These are phyloP conservation scores for Plecturocebus donacophilus DNA, from an alignment of 2,113 vertebrate species.

Conservation along the genomic window DNA sequence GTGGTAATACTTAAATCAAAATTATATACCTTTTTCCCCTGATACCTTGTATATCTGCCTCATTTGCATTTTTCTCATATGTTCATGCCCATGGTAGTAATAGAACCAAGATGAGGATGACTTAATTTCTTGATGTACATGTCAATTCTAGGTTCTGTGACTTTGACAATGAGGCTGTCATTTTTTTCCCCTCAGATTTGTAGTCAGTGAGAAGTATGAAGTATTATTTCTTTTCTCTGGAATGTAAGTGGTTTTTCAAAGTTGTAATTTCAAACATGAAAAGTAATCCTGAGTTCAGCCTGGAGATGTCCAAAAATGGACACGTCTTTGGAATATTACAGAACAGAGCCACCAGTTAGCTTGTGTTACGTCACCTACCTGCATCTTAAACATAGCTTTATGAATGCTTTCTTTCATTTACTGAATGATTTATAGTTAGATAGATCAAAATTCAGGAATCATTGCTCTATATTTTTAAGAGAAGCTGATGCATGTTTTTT, in stretches of 20 bases:
- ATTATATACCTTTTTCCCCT: not conserved
- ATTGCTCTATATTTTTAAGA: not conserved
- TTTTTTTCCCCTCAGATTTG: not conserved
- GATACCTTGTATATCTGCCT: not conserved
- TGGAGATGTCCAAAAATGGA: not conserved
- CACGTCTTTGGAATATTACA: not conserved
- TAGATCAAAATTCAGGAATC: not conserved
- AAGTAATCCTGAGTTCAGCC: not conserved
- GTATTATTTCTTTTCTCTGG: not conserved
- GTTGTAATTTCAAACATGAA: not conserved
- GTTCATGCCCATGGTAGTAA: slow-evolving; percentile 9
- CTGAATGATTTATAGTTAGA: not conserved
- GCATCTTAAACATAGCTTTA: not conserved
- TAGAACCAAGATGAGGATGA: slow-evolving; percentile 41
- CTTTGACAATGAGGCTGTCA: not conserved
- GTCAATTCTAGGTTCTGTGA: not conserved
- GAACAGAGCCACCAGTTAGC: not conserved
- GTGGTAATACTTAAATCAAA: not conserved
- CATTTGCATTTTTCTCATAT: slow-evolving; percentile 41
- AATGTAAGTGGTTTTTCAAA: not conserved
- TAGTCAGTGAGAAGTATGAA: not conserved
- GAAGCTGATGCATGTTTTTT: not conserved
- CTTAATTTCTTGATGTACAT: slow-evolving; percentile 1
- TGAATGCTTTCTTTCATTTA: not conserved
- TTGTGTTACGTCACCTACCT: not conserved